Evolutionary conservation across 2,888 invertebrate species (phyloP).

Genomic region (Tanypteryx hageni): DNA sequence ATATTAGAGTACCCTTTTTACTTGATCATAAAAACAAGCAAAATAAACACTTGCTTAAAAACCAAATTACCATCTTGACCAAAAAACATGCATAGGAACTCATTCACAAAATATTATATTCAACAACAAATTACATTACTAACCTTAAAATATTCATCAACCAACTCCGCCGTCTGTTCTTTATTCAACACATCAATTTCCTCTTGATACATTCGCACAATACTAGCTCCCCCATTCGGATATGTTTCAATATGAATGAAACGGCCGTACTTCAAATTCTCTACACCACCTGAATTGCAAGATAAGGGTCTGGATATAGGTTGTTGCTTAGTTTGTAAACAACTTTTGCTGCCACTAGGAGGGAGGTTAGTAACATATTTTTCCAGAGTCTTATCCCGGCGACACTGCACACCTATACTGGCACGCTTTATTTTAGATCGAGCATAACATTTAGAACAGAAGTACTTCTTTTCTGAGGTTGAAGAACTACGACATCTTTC

Average conservation of each 20-base stretch:
- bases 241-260: conserved; percentile 93
- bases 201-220: conserved; percentile 93
- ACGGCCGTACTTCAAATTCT: conserved; percentile 81
- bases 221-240: conserved; percentile 95
- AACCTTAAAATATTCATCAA: conserved; percentile 92
- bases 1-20: neutral
- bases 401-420: conserved; percentile 85
- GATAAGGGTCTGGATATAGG: conserved; percentile 69
- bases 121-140: conserved; percentile 66
- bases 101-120: conserved; percentile 29
- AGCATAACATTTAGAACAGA: conserved; percentile 83
- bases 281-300: conserved; percentile 70
- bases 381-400: conserved; percentile 76
- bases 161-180: conserved; percentile 86
- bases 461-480: conserved; percentile 68
- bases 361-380: conserved; percentile 68
- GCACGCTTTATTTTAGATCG: conserved; percentile 84
- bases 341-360: conserved; percentile 52
- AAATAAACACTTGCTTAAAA: neutral
- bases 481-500: conserved; percentile 65
- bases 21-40: neutral
- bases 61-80: neutral
- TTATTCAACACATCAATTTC: conserved; percentile 87
- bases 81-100: neutral
- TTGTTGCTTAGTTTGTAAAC: conserved; percentile 68